Evolutionary conservation across 1,140 invertebrate genomes (phyloP).

Genomic region (Rhizoglyphus robini): DNA sequence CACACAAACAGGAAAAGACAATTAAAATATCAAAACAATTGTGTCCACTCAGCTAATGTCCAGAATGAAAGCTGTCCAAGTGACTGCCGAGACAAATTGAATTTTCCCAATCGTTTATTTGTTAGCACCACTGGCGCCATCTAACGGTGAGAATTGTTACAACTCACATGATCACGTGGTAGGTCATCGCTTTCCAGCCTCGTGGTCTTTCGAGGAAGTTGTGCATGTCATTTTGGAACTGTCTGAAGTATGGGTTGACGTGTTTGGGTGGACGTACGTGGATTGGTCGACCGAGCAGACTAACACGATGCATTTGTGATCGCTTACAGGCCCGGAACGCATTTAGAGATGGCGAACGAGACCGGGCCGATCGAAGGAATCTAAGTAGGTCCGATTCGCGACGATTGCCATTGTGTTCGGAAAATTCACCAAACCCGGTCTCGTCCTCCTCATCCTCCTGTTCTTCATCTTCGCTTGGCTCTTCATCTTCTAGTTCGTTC

Average conservation of each 20-base stretch:
- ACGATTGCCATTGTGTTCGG: neutral
- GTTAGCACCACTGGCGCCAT: no score
- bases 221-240: conserved; percentile 74
- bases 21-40: no score
- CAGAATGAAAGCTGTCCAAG: no score
- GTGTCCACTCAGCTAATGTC: no score
- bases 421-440: neutral
- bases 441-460: conserved; percentile 14
- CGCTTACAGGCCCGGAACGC: conserved; percentile 19
- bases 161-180: conserved; percentile 85
- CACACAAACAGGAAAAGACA: no score
- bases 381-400: conserved; percentile 14
- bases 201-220: conserved; percentile 85
- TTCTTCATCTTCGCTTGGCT: neutral
- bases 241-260: conserved; percentile 62
- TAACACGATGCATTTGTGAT: conserved; percentile 46
- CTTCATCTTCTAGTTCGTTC: neutral
- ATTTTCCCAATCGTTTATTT: no score
- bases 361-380: conserved; percentile 11
- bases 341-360: conserved; percentile 9
- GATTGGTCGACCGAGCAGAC: conserved; percentile 71
- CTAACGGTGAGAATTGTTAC: neutral
- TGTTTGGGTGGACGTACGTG: conserved; percentile 52
- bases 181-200: conserved; percentile 62
- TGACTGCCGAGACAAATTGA: no score